A percentile compares a stretch with the other conserved stretches of the same genome.
Conservation (phyloP, 2,797 vertebrate genomes). For the Meriones psammophilus region DNA sequence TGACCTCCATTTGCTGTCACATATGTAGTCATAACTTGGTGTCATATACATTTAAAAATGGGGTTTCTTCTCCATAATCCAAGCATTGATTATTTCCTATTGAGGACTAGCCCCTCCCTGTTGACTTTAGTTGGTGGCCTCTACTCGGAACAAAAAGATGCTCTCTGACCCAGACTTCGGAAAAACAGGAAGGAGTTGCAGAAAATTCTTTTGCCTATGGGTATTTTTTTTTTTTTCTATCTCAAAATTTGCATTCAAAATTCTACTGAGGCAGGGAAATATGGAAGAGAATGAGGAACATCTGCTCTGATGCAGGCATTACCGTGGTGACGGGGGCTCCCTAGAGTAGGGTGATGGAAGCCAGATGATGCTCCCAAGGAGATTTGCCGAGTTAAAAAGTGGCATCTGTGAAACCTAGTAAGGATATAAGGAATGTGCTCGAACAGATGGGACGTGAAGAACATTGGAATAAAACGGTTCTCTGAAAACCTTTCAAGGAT, state of each 20-base stretch:
- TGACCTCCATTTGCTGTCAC: background rate
- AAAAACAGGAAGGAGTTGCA: conserved; percentile 6
- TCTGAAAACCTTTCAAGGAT: conserved; percentile 71
- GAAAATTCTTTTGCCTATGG: conserved; percentile 15
- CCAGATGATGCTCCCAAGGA: conserved; percentile 62
- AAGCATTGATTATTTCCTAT: background rate
- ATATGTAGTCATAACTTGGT: background rate
- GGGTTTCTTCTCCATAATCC: background rate
- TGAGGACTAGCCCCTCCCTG: too few species aligned
- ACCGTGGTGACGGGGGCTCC: conserved; percentile 32
- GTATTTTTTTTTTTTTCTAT: background rate
- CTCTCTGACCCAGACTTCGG: background rate
- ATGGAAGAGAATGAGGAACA: conserved; percentile 52
- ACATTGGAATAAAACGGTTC: conserved; percentile 55
- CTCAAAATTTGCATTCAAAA: conserved; percentile 51
- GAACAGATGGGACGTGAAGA: conserved; percentile 61
- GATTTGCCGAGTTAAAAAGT: conserved; percentile 68
- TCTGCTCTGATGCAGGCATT: conserved; percentile 49
- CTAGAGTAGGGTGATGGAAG: background rate
- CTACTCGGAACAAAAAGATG: background rate
- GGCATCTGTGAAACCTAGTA: conserved; percentile 71
- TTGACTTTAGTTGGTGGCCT: background rate
- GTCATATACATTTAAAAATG: background rate
- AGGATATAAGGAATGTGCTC: conserved; percentile 54
- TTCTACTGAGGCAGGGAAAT: conserved; percentile 3